These are phyloP conservation scores for Synaphobranchus kaupii DNA, from an alignment of 2,797 vertebrate species.

Conservation along the genomic window DNA sequence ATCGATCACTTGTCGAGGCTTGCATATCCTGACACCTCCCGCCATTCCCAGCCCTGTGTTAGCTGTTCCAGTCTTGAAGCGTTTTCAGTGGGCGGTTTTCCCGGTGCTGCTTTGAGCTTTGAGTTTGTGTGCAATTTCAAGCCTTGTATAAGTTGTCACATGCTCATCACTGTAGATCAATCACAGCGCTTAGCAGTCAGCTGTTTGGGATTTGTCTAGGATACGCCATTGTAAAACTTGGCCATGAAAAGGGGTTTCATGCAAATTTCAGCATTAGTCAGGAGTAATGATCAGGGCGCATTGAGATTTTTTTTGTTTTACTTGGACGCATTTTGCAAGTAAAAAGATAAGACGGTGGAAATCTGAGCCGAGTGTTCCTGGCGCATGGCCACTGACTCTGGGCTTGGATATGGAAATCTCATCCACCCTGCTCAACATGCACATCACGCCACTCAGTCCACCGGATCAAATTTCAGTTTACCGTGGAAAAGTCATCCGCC, in stretches of 20 bases:
- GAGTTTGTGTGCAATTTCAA: neutral
- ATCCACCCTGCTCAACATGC: neutral
- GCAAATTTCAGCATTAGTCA: neutral
- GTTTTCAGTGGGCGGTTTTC: neutral
- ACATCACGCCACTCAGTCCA: neutral
- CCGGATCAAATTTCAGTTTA: neutral
- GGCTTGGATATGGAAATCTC: slow-evolving; percentile 24
- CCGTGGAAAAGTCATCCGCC: neutral
- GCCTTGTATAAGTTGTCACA: neutral
- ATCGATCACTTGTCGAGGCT: neutral
- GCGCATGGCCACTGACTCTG: slow-evolving; percentile 12
- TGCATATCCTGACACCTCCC: neutral
- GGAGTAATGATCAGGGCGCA: neutral
- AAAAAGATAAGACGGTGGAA: neutral
- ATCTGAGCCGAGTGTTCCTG: neutral
- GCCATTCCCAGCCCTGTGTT: neutral
- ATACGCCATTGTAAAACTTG: neutral
- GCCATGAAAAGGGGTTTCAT: neutral
- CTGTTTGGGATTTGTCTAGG: neutral
- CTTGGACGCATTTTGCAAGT: neutral
- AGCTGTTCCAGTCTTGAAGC: neutral
- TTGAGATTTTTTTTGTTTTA: neutral
- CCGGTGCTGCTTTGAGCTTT: neutral
- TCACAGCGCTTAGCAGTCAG: neutral
- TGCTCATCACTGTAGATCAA: neutral